Base-by-base conservation (phyloP, 2,113 vertebrate genomes). In the Butorides virescens region DNA sequence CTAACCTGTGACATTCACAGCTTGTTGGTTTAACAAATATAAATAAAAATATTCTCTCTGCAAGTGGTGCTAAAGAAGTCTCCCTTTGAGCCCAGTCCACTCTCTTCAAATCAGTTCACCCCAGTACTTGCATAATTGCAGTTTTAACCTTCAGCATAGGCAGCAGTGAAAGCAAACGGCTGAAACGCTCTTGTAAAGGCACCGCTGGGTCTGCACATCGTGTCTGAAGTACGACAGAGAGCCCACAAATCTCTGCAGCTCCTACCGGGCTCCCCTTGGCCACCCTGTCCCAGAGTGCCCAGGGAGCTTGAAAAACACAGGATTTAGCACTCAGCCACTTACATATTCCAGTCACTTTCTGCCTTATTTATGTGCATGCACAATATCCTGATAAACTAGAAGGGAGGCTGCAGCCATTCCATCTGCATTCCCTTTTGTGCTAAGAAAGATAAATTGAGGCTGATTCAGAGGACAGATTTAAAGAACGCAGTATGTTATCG, bases 391-490 rank as follows among this genome's bases (percentile, higher is more conserved):
- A 92, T 63, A 91, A 90, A 93, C 72, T 77, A 46, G 78, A 56
- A 67, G n/a, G 79, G 71, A 85, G 39, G 63, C 90, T 92, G 46
- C 7, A 34, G 86, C 80, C 85, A 50, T 77, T 94, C 91, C 75
- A 88, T 95, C 89, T 63, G 90, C 80, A 81, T 93, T 93, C 73
- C 89, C 30, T 82, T 52, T 71, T 92, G 94, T 77, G 89, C 74
- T 65, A n/a, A 85, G 61, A 52, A 89, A 96, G 83, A 95, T 65
- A 84, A 81, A 95, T 91, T 17, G 88, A 58, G 86, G 72, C 92
- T 83, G 86, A 97, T 96, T 94, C 89, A 56, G 74, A 88, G 85
- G 93, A 90, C 86, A 92, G 97, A 97, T 97, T 97, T 96, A 96
- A 82, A 88, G 93, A 94, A 90, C 5, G 9, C 61, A 88, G 76